Evolutionary conservation across 2,797 vertebrate species (phyloP), one percentile per base, ranked within the genome.

Genomic region (Glossophaga mutica): DNA sequence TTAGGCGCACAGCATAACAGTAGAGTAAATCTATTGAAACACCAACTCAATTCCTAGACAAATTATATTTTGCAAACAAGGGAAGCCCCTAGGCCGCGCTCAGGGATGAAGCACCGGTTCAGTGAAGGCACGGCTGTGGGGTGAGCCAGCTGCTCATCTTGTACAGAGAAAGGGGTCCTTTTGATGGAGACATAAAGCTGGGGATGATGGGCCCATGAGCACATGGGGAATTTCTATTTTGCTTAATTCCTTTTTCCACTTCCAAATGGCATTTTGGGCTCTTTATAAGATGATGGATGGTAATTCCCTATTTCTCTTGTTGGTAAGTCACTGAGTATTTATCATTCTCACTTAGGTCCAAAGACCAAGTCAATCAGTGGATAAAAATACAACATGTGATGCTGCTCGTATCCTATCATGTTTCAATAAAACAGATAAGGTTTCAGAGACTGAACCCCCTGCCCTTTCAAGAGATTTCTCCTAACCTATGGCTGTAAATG

Each of bases 361-460:
- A 95, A 96, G 87, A 52, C 74, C 77, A 77, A 74, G 70, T 93
- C 92, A 94, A 32, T 93, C 73, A 79, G 62, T 24, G n/a, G 52
- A 52, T 74, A 48, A 24, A 85, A 95, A 87, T 59, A 85, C 11
- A 42, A 0, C 48, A 39, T 46, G 57, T 42, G 74, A 78, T 59
- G 32, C 42, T 88, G 90, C 29, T 86, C 29, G 16, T 48, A 89
- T 84, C 84, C 78, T 34, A 90, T 83, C 68, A 57, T 16, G 39
- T 37, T 87, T 34, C 34, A 91, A 77, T 85, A 50, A 78, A 88
- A 85, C 19, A 88, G 85, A 91, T 50, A 83, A 94, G 9, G 15
- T 44, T 90, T 59, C 76, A 92, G 24, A 73, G 55, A 59, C 10
- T 83, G 62, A 59, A 74, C 65, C 19, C n/a, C 29, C 42, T 55